phyloP scores from a whole-genome alignment of 2,888 invertebrate genomes.

The Drosophila formosana region DNA sequence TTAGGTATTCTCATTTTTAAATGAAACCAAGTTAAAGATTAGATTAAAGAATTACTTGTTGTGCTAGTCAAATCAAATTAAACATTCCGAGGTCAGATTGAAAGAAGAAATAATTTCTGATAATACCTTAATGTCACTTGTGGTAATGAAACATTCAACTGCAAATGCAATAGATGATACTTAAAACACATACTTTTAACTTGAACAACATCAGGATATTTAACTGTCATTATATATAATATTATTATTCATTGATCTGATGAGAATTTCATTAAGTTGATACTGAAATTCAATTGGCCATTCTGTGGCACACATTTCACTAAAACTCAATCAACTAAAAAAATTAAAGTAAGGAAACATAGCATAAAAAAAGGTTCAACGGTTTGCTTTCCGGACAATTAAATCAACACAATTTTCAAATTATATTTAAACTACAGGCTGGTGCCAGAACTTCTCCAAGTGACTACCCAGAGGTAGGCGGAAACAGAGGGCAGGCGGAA shows the following conservation, averaged over 20 bases:
- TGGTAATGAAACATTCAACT: too few species aligned
- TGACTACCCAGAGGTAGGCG: background rate
- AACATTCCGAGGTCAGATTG: too few species aligned
- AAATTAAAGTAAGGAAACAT: constrained; percentile 44
- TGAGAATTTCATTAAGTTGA: constrained; percentile 4
- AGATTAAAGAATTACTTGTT: too few species aligned
- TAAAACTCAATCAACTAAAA: constrained; percentile 62
- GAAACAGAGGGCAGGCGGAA: constrained; percentile 2
- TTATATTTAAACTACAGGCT: constrained; percentile 73
- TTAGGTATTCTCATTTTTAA: too few species aligned
- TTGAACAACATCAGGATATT: too few species aligned
- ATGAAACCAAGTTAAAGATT: too few species aligned
- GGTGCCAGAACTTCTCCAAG: constrained; percentile 14
- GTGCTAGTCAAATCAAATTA: too few species aligned
- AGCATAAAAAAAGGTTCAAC: constrained; percentile 40
- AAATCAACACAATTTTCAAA: constrained; percentile 79
- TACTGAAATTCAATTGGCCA: constrained; percentile 24
- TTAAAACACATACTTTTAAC: too few species aligned
- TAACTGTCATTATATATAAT: background rate
- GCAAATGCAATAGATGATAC: too few species aligned
- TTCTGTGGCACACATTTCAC: constrained; percentile 47
- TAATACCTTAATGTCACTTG: too few species aligned
- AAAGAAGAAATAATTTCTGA: too few species aligned
- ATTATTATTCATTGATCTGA: background rate
- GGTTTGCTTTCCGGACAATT: constrained; percentile 72